Evolutionary conservation across 1,140 invertebrate species (phyloP), one percentile per base, ranked within the genome.

Genomic region (Stegodyphus mimosarum): DNA sequence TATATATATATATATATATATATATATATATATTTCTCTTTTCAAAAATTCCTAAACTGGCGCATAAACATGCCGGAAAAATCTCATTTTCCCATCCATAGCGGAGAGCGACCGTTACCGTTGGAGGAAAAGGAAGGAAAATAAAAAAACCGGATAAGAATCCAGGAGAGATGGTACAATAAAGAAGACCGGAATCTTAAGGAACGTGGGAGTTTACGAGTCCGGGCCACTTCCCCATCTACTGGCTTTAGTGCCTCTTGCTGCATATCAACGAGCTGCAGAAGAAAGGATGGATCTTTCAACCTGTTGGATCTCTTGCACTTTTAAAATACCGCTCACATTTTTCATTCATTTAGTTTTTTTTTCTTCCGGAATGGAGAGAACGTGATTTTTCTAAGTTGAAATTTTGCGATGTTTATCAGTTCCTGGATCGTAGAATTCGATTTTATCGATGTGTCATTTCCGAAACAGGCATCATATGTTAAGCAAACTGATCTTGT

Each of bases 11-110:
- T 33, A 1, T 33, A 1, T 33, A 55, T 75, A 33, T 74, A 11
- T 74, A 60, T 77, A 11, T 51, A 51, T 75, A 60, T 75, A 63
- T 75, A 18, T 48, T 15, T 75, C 18, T n/a, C 9, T n/a, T 55
- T 13, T 33, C n/a, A 33, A 33, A 33, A 33, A n/a, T 74, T 48
- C 72, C 52, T 13, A 9, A 60, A 74, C 72, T 74, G 72, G 72
- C 72, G 75, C 64, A 77, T 77, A 77, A 77, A 77, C 64, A 77
- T 77, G 64, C 63, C 75, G 60, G 75, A 77, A 67, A 77, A 66
- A 77, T 77, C 75, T 67, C 75, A 67, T 77, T 66, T 67, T 67
- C 73, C 53, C 18, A 53, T 74, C 48, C 33, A 33, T 33, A 33
- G 33, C 33, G 33, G 33, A 33, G 33, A 33, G 33, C 33, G 33